Evolutionary conservation across 1,140 invertebrate species (phyloP).

Genomic region (Penaeus chinensis): DNA sequence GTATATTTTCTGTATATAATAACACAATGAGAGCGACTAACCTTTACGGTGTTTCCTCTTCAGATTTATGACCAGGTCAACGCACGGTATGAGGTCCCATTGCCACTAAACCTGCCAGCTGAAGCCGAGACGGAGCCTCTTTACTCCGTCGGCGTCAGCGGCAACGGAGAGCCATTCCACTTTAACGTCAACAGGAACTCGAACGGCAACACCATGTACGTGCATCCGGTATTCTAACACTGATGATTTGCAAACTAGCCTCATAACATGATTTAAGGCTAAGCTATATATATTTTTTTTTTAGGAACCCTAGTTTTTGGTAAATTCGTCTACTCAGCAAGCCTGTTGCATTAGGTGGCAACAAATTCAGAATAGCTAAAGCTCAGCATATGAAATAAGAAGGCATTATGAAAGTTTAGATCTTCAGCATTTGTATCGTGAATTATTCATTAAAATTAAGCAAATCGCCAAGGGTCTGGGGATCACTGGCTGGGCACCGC

Average conservation of each 20-base stretch:
- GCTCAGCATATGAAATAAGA: too few relatives aligned
- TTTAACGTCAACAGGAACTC: conserved; percentile 65
- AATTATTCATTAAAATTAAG: too few relatives aligned
- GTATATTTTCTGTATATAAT: not conserved
- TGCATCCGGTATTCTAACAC: conserved; percentile 54
- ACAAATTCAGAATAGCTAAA: too few relatives aligned
- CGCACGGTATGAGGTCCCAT: conserved; percentile 27
- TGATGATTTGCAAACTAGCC: not conserved
- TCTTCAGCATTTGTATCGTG: too few relatives aligned
- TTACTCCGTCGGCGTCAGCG: conserved; percentile 22
- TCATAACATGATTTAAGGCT: too few relatives aligned
- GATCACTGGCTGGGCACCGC: too few relatives aligned
- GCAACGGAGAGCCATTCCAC: conserved; percentile 65
- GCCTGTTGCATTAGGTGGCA: too few relatives aligned
- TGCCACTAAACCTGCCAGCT: conserved; percentile 33
- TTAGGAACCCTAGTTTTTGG: too few relatives aligned
- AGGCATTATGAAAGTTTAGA: too few relatives aligned
- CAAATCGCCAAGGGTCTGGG: too few relatives aligned
- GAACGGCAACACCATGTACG: conserved; percentile 33
- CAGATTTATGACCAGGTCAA: conserved; percentile 45
- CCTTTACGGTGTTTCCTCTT: not conserved
- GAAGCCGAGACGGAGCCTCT: not conserved
- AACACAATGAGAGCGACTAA: not conserved
- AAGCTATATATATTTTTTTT: too few relatives aligned
- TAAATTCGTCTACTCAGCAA: too few relatives aligned